Conservation (phyloP, 2,113 vertebrate species). For the Cephalopholis sonnerati region DNA sequence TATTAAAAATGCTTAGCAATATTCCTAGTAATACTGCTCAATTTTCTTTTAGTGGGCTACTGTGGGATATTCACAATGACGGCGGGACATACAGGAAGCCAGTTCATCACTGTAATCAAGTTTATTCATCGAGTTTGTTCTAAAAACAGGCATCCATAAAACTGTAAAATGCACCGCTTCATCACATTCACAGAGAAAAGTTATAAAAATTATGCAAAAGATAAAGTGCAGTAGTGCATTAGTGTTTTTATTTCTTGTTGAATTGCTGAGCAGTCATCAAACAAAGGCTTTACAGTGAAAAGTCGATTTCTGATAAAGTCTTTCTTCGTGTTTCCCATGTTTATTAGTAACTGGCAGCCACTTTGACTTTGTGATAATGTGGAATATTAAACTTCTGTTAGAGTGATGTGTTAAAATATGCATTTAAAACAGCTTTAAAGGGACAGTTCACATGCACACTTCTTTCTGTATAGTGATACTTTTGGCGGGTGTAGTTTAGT, state of each 20-base stretch:
- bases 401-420: not conserved
- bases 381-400: not conserved
- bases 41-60: constrained; percentile 20
- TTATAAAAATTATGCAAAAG: not conserved
- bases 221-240: not conserved
- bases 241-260: not conserved
- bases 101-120: not conserved
- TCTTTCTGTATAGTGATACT: too few species aligned
- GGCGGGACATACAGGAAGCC: not conserved
- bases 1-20: constrained; percentile 31
- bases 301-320: too few species aligned
- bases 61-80: not conserved
- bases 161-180: not conserved
- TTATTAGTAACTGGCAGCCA: not conserved
- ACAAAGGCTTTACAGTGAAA: not conserved
- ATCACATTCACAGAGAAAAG: not conserved
- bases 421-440: too few species aligned
- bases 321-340: not conserved
- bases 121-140: not conserved
- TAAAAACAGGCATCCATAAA: not conserved
- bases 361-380: not conserved
- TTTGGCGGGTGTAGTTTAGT: too few species aligned
- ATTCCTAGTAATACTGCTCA: not conserved
- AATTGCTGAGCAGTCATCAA: not conserved
- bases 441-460: too few species aligned